Percentiles rank a stretch among this genome's conserved stretches.
Evolutionary conservation across 2,113 vertebrate genomes (phyloP).

Genomic region (Scomber japonicus): DNA sequence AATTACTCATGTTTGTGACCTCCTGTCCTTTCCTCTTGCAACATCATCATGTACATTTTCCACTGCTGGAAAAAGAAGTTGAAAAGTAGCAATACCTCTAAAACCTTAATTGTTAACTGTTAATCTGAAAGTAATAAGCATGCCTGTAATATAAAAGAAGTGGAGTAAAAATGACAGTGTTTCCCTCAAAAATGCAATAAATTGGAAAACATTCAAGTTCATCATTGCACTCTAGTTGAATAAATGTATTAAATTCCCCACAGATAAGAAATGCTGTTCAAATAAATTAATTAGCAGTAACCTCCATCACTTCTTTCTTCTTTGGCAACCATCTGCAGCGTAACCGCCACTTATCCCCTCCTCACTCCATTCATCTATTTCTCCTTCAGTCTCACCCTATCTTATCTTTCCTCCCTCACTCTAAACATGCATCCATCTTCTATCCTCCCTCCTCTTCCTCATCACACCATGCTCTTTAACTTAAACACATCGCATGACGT

Average conservation of each 20-base stretch:
- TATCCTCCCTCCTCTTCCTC: slow-evolving; percentile 12
- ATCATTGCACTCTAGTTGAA: not conserved
- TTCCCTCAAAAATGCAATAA: too few relatives aligned
- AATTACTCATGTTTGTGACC: too few relatives aligned
- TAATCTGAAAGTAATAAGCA: too few relatives aligned
- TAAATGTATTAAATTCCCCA: not conserved
- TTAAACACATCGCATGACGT: slow-evolving; percentile 26
- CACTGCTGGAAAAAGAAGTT: too few relatives aligned
- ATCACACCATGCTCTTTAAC: slow-evolving; percentile 21
- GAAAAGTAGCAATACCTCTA: too few relatives aligned
- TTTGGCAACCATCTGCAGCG: not conserved
- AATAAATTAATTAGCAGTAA: not conserved
- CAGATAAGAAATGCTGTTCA: not conserved
- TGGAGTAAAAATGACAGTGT: too few relatives aligned
- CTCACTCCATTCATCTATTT: not conserved
- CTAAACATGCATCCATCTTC: slow-evolving; percentile 35
- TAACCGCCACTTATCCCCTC: not conserved
- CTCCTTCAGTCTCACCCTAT: not conserved
- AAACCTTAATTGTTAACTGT: too few relatives aligned
- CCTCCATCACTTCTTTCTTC: too few relatives aligned
- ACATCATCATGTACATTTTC: too few relatives aligned
- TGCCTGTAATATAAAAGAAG: too few relatives aligned
- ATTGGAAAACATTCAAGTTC: too few relatives aligned
- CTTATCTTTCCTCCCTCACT: not conserved
- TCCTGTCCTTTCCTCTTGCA: too few relatives aligned